Evolutionary conservation across 2,113 vertebrate species (phyloP).

Genomic region (Poecilia latipinna): DNA sequence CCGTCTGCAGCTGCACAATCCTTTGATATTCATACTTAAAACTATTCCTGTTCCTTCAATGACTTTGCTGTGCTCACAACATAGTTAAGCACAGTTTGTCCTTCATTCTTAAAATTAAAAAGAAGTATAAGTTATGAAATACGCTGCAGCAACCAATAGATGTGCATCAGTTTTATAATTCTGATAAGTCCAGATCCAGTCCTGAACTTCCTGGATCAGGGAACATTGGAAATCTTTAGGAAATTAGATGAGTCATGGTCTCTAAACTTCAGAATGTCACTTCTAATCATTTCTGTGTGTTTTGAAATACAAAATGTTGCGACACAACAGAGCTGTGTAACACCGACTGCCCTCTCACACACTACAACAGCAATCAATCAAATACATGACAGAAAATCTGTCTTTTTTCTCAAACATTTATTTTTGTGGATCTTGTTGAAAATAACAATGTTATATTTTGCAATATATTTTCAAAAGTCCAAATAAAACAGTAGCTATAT

Average conservation of each 20-base stretch:
- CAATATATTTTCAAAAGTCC: too few relatives aligned
- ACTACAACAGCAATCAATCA: neutral
- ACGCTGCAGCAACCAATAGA: neutral
- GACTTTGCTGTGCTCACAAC: constrained; percentile 27
- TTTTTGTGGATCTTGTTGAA: too few relatives aligned
- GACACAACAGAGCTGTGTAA: too few relatives aligned
- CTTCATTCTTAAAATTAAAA: neutral
- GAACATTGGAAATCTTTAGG: too few relatives aligned
- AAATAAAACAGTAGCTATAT: too few relatives aligned
- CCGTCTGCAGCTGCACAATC: constrained; percentile 21
- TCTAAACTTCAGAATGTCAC: too few relatives aligned
- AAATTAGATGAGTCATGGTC: neutral
- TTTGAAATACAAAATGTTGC: too few relatives aligned
- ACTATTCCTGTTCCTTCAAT: constrained; percentile 45
- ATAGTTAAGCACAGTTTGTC: constrained; percentile 15
- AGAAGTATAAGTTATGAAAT: neutral
- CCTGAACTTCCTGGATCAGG: too few relatives aligned
- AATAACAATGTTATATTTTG: too few relatives aligned
- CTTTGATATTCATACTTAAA: constrained; percentile 53
- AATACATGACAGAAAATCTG: neutral
- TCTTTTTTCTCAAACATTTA: neutral
- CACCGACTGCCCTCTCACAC: too few relatives aligned
- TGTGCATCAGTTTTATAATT: neutral
- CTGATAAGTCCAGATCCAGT: too few relatives aligned
- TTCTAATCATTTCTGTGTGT: too few relatives aligned